Percentiles rank a stretch among this genome's conserved stretches.
Conservation (phyloP, 2,888 invertebrate species). For the Hermaeophaga mercurialis region DNA sequence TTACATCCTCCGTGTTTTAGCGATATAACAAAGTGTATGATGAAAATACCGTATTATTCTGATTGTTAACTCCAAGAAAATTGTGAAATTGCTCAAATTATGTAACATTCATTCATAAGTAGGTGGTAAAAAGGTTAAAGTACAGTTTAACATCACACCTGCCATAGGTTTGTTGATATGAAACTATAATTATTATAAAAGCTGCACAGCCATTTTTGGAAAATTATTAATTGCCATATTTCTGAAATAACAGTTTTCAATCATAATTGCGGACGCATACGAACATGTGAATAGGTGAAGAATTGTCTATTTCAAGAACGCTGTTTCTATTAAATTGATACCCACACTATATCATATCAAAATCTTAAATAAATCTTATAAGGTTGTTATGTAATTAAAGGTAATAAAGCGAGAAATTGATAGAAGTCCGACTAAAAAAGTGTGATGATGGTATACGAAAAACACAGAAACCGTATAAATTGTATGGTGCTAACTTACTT, state of each 20-base stretch:
- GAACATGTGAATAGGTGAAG: constrained; percentile 2
- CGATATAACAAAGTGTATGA: constrained; percentile 8
- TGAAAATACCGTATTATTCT: constrained; percentile 13
- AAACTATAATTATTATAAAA: constrained; percentile 6
- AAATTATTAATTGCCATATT: constrained; percentile 8
- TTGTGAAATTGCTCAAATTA: constrained; percentile 8
- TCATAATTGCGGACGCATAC: constrained; percentile 3
- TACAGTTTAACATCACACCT: constrained; percentile 19
- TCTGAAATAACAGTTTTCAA: constrained; percentile 12
- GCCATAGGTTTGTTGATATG: constrained; percentile 8
- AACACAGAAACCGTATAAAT: constrained; percentile 5
- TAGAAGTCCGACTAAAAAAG: neutral
- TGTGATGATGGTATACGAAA: neutral
- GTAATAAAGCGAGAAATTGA: constrained; percentile 9
- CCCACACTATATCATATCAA: constrained; percentile 7
- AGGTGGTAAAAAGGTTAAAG: constrained; percentile 24
- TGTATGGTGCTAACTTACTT: too few species aligned
- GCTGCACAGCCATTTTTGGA: constrained; percentile 7
- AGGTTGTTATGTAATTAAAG: constrained; percentile 6
- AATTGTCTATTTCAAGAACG: constrained; percentile 3
- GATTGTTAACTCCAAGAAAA: constrained; percentile 10
- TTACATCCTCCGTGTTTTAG: constrained; percentile 6
- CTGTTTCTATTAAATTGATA: constrained; percentile 5
- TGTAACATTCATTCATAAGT: constrained; percentile 17
- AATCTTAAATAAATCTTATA: neutral